phyloP scores from a whole-genome alignment of 2,797 vertebrate species.

The Euthynnus affinis region DNA sequence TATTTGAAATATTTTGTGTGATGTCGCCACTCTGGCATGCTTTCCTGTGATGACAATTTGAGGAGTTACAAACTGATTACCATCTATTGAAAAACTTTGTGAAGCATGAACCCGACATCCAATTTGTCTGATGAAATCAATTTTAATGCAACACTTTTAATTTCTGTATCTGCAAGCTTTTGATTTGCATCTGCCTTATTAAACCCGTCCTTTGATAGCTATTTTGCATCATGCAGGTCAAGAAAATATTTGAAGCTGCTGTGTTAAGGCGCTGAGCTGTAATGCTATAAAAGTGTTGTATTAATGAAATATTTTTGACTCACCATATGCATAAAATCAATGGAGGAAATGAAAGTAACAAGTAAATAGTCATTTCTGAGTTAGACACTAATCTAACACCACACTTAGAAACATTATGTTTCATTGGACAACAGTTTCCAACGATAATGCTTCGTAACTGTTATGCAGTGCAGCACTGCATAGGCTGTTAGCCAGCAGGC shows the following conservation, averaged over 20 bases:
- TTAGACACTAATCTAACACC: background rate
- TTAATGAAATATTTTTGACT: background rate
- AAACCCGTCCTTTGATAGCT: constrained; percentile 49
- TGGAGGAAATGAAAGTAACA: background rate
- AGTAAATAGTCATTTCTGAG: constrained; percentile 4
- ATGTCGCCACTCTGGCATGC: background rate
- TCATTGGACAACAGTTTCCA: constrained; percentile 20
- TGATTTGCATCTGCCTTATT: constrained; percentile 61
- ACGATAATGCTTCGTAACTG: constrained; percentile 15
- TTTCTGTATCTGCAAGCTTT: constrained; percentile 56
- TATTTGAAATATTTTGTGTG: background rate
- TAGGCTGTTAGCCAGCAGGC: constrained; percentile 44
- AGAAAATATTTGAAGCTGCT: constrained; percentile 26
- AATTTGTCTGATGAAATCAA: constrained; percentile 62
- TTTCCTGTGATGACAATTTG: constrained; percentile 21
- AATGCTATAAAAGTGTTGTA: constrained; percentile 9
- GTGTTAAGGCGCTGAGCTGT: constrained; percentile 31
- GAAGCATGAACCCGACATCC: constrained; percentile 25
- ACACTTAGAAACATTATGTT: constrained; percentile 7
- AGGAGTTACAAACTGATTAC: constrained; percentile 60
- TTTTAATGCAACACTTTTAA: constrained; percentile 46
- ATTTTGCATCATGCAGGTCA: constrained; percentile 27
- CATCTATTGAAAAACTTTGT: constrained; percentile 61
- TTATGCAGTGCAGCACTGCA: constrained; percentile 32
- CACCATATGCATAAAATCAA: background rate